Conservation (phyloP, 2,113 vertebrate genomes). For the Salvelinus namaycush region DNA sequence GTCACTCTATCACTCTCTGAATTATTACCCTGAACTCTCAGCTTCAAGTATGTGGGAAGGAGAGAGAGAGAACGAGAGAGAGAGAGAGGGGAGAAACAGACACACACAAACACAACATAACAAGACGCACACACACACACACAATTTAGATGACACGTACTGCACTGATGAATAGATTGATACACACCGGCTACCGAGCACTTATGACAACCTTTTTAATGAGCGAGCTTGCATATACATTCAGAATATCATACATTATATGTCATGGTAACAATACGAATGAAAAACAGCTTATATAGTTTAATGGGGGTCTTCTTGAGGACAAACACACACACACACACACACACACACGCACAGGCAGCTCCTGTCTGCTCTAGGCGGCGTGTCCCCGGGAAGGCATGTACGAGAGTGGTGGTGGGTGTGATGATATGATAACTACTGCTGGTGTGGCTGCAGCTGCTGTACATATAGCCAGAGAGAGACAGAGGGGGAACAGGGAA, state of each 20-base stretch:
- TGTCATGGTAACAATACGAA: slow-evolving; percentile 35
- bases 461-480: neutral
- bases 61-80: no score
- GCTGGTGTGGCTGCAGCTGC: slow-evolving; percentile 8
- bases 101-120: neutral
- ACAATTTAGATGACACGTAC: no score
- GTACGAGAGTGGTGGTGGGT: neutral
- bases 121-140: neutral
- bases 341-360: slow-evolving; percentile 62
- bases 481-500: slow-evolving; percentile 50
- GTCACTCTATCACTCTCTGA: neutral
- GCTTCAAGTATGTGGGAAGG: neutral
- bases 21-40: neutral
- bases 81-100: no score
- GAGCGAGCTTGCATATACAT: slow-evolving; percentile 54
- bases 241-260: slow-evolving; percentile 35
- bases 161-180: neutral
- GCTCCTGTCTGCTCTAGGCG: slow-evolving; percentile 20
- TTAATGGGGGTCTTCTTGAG: slow-evolving; percentile 15
- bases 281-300: slow-evolving; percentile 29
- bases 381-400: slow-evolving; percentile 44
- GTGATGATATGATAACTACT: neutral
- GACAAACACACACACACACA: slow-evolving; percentile 40
- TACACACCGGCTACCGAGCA: neutral
- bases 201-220: slow-evolving; percentile 60